phyloP scores from a whole-genome alignment of 2,797 vertebrate species.

The Holocentrus rufus region DNA sequence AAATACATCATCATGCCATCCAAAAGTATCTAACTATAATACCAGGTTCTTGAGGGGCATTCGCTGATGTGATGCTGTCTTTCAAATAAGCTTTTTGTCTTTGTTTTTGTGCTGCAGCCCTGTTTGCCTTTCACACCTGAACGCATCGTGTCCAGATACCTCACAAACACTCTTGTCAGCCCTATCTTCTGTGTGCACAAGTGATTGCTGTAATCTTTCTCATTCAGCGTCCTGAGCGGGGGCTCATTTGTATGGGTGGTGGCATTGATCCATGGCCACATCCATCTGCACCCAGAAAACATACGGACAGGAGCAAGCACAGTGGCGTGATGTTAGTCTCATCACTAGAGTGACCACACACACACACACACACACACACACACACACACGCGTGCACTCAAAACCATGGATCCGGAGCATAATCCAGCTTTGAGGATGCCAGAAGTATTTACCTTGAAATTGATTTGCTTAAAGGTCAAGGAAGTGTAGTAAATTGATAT shows the following conservation, averaged over 20 bases:
- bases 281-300: conserved; percentile 48
- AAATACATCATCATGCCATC: not conserved
- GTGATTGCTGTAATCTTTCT: conserved; percentile 76
- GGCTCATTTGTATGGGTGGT: conserved; percentile 64
- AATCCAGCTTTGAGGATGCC: too few species aligned
- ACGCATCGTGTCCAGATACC: conserved; percentile 60
- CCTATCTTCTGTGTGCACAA: conserved; percentile 61
- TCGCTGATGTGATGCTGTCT: conserved; percentile 36
- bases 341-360: conserved; percentile 1
- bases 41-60: conserved; percentile 1
- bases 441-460: too few species aligned
- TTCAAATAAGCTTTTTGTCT: conserved; percentile 49
- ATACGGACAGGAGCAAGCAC: conserved; percentile 2
- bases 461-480: too few species aligned
- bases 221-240: conserved; percentile 54
- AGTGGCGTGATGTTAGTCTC: conserved; percentile 45
- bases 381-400: not conserved
- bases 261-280: conserved; percentile 61
- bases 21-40: not conserved
- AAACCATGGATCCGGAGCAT: not conserved
- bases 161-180: conserved; percentile 66
- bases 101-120: conserved; percentile 42
- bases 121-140: conserved; percentile 73
- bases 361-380: not conserved
- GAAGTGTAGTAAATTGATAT: too few species aligned